Evolutionary conservation across 2,797 vertebrate species (phyloP), one percentile per base, ranked within the genome.

Genomic region (Alectoris magna): DNA sequence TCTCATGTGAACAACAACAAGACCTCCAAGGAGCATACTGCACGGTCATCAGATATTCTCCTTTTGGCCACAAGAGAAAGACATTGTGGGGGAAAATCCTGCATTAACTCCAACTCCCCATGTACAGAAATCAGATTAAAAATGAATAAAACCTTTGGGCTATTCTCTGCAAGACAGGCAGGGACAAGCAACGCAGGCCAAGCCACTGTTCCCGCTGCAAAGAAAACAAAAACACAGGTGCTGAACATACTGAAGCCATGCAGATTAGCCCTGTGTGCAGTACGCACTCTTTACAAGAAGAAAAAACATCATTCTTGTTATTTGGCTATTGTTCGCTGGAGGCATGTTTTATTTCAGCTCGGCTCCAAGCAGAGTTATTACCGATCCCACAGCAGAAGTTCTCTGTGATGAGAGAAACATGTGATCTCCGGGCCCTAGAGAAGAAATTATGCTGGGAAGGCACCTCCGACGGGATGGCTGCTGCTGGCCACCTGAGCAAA

Each of bases 191-290:
- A 96, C 58, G 90, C 96, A 94, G 87, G 96, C 93, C 97, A 97
- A 95, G 92, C 96, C 91, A 84, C 96, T 83, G 78, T 79, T 95
- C 95, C 93, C 93, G 68, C 90, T 80, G 86, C 94, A 97, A 97
- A 93, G 95, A 96, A 97, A 98, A 98, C 97, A 97, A 94, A 98
- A 97, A 92, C 92, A 96, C 98, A 97, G 98, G 97, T 98, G 98
- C 94, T 96, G 96, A 94, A 90, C 27, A 73, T 93, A 80, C 95
- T 46, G 89, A 34, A 73, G 91, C 91, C 64, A 29, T 78, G 92
- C 96, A 92, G 97, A 95, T 87, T 80, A 90, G 91, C 95, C 49
- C 93, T 71, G 77, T 90, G 73, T 76, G 88, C 94, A 79, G 95
- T 95, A 69, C 93, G 59, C 6, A 72, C 92, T 96, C 94, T 96